These are phyloP conservation scores for Ficedula albicollis DNA, from an alignment of 2,797 vertebrate species.

Conservation along the genomic window DNA sequence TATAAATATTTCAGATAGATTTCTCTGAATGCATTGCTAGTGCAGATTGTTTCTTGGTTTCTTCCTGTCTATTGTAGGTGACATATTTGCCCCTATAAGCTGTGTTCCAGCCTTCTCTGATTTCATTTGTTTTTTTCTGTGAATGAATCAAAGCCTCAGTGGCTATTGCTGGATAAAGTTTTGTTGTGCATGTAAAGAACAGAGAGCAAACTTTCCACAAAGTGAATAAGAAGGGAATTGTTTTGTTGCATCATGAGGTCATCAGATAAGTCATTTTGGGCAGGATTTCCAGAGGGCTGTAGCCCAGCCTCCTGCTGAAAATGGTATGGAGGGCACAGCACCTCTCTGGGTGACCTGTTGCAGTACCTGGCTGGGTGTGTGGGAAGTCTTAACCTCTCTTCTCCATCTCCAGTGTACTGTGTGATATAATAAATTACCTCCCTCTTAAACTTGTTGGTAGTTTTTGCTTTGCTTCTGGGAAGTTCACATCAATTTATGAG, in stretches of 20 bases:
- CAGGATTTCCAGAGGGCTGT: not conserved
- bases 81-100: not conserved
- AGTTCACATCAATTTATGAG: not conserved
- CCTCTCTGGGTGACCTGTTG: not conserved
- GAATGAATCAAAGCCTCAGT: not conserved
- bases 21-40: not conserved
- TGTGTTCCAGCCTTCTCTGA: not conserved
- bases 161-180: not conserved
- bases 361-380: not conserved
- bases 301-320: not conserved
- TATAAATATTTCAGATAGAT: not conserved
- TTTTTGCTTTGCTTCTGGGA: not conserved
- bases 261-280: not conserved
- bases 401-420: not conserved
- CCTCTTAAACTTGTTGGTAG: not conserved
- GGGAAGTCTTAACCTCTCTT: not conserved
- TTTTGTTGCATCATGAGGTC: not conserved
- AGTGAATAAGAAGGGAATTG: not conserved
- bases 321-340: not conserved
- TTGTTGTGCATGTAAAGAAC: not conserved
- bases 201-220: not conserved
- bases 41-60: not conserved
- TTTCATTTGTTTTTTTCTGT: not conserved
- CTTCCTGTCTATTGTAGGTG: not conserved
- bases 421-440: not conserved